Evolutionary conservation across 2,797 vertebrate species (phyloP).

Genomic region (Clarias laeviceps): DNA sequence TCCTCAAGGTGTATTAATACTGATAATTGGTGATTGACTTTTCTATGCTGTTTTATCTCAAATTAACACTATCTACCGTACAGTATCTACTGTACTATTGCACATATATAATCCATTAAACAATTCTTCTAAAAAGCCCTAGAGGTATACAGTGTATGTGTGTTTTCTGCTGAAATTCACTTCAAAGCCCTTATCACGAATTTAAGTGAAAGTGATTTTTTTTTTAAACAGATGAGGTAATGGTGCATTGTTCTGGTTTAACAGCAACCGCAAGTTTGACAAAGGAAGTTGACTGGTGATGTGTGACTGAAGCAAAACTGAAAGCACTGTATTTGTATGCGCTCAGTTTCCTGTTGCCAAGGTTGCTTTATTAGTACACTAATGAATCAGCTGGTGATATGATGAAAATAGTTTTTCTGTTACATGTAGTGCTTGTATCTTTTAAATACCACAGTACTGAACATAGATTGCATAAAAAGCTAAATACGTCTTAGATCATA

Average conservation of each 20-base stretch:
- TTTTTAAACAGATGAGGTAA: background rate
- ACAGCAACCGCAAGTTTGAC: constrained; percentile 4
- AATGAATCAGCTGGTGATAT: background rate
- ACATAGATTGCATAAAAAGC: background rate
- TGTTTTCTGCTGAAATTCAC: background rate
- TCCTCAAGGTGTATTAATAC: background rate
- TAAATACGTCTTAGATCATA: background rate
- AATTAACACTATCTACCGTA: background rate
- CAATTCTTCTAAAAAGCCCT: background rate
- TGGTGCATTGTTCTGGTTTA: constrained; percentile 4
- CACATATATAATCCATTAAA: background rate
- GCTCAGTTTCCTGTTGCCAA: background rate
- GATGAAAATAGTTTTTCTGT: background rate
- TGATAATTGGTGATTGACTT: background rate
- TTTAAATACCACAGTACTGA: background rate
- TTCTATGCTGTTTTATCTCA: background rate
- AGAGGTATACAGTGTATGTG: background rate
- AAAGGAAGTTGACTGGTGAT: background rate
- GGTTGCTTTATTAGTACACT: background rate
- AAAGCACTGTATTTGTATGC: constrained; percentile 26
- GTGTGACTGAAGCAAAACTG: constrained; percentile 33
- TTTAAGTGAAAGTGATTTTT: constrained; percentile 2
- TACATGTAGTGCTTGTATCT: background rate
- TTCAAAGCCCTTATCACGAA: background rate
- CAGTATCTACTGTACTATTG: too few species aligned